Evolutionary conservation across 2,888 invertebrate species (phyloP).

Genomic region (Aphrophora alni): DNA sequence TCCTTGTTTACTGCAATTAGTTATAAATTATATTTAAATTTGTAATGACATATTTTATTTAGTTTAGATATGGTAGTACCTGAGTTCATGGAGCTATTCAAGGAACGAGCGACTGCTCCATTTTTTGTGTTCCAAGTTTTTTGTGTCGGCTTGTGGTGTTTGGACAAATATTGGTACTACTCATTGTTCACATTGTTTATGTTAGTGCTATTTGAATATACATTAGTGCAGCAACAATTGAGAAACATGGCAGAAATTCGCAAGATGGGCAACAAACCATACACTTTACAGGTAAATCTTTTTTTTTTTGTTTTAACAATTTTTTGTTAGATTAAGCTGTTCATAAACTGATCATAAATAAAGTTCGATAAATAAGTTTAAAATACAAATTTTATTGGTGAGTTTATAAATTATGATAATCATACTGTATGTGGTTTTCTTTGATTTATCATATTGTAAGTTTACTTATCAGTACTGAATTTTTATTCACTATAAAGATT

Average conservation of each 20-base stretch:
- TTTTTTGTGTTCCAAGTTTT: constrained; percentile 99
- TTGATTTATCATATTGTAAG: too few relatives aligned
- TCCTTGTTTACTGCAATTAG: too few relatives aligned
- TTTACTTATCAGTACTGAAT: too few relatives aligned
- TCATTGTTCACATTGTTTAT: constrained; percentile 95
- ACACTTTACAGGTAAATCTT: constrained; percentile 71
- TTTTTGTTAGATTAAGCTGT: neutral
- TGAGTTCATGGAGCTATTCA: constrained; percentile 95
- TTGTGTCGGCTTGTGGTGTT: constrained; percentile 97
- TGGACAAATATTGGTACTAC: constrained; percentile 99
- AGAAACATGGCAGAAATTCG: constrained; percentile 98
- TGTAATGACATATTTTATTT: constrained; percentile 46
- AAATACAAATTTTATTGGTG: too few relatives aligned
- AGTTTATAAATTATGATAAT: too few relatives aligned
- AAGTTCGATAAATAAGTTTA: too few relatives aligned
- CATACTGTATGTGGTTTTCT: too few relatives aligned
- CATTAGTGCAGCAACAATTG: constrained; percentile 96
- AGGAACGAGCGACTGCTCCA: constrained; percentile 97
- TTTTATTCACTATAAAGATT: too few relatives aligned
- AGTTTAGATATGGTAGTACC: constrained; percentile 87
- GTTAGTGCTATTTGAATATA: constrained; percentile 96
- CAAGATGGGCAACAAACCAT: constrained; percentile 99
- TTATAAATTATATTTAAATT: too few relatives aligned
- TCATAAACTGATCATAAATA: too few relatives aligned
- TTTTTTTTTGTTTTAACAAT: neutral